Percentiles rank a stretch among this genome's conserved stretches.
Conservation (phyloP, 2,888 invertebrate species). For the Ectemnius lituratus region DNA sequence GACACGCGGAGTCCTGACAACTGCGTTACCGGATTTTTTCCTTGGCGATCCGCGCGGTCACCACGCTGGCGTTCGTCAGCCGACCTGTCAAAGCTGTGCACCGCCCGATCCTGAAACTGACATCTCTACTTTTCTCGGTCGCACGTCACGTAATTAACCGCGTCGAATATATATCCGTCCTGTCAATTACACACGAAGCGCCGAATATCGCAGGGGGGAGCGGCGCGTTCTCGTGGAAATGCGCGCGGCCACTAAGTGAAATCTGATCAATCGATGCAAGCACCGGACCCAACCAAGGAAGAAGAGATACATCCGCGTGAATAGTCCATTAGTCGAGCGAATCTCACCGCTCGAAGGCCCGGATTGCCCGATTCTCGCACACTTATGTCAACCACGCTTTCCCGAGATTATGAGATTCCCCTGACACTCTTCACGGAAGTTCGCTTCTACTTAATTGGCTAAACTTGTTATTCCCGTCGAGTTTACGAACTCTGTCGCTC, state of each 20-base stretch:
- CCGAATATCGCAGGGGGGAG: too few relatives aligned
- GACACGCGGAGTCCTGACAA: neutral
- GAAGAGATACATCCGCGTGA: neutral
- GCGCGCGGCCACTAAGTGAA: neutral
- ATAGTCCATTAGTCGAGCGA: too few relatives aligned
- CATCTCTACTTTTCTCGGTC: slow-evolving; percentile 20
- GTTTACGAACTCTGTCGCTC: too few relatives aligned
- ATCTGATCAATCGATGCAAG: slow-evolving; percentile 3
- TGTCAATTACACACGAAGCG: slow-evolving; percentile 38
- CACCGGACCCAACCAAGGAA: neutral
- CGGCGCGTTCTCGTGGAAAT: neutral
- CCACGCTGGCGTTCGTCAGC: slow-evolving; percentile 17
- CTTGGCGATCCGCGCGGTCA: slow-evolving; percentile 5
- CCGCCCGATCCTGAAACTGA: slow-evolving; percentile 3
- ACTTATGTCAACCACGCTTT: too few relatives aligned
- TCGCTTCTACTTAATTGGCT: too few relatives aligned
- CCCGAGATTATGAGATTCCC: too few relatives aligned
- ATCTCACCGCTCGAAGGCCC: too few relatives aligned
- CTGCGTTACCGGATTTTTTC: slow-evolving; percentile 33
- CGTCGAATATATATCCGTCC: slow-evolving; percentile 19
- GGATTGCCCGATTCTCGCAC: too few relatives aligned
- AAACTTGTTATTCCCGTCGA: too few relatives aligned
- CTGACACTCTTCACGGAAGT: too few relatives aligned
- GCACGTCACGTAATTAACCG: slow-evolving; percentile 35
- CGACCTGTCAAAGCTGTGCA: slow-evolving; percentile 17